Percentiles rank a stretch among this genome's conserved stretches.
Evolutionary conservation across 2,113 vertebrate genomes (phyloP).

Genomic region (Synchiropus splendidus): DNA sequence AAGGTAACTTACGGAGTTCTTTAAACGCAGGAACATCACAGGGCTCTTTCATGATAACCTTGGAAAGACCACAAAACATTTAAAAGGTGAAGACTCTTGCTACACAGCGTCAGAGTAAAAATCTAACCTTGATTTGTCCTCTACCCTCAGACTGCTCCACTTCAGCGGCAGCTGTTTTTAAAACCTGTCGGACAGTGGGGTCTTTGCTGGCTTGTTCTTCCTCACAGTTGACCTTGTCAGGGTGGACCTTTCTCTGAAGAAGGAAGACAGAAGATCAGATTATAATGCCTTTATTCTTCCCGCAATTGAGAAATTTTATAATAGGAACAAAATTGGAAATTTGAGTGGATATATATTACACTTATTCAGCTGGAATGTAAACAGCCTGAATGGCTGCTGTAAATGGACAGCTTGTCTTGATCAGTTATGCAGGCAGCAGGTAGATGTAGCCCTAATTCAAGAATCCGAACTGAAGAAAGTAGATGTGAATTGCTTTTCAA

Average conservation of each 20-base stretch:
- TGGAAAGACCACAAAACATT: not conserved
- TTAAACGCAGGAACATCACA: conserved; percentile 52
- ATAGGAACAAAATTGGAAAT: too few species aligned
- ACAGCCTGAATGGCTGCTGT: too few species aligned
- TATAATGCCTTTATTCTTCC: too few species aligned
- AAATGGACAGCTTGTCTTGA: too few species aligned
- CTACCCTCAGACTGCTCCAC: conserved; percentile 56
- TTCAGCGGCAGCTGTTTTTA: conserved; percentile 51
- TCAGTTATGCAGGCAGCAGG: too few species aligned
- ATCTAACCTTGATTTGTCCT: conserved; percentile 60
- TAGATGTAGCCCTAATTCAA: too few species aligned
- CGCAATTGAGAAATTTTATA: too few species aligned
- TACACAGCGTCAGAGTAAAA: not conserved
- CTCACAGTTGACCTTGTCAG: conserved; percentile 42
- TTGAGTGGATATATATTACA: too few species aligned
- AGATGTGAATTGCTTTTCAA: too few species aligned
- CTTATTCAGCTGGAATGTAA: too few species aligned
- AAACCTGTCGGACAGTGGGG: conserved; percentile 40
- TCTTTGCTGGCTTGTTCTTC: conserved; percentile 55
- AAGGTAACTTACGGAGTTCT: conserved; percentile 52
- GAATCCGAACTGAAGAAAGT: too few species aligned
- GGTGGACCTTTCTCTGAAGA: conserved; percentile 52
- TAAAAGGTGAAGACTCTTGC: not conserved
- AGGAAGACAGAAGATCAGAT: too few species aligned
- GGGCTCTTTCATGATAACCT: conserved; percentile 68